A percentile compares a stretch with the other conserved stretches of the same genome.
Conservation (phyloP, 1,140 invertebrate species). For the Hermetia illucens region DNA sequence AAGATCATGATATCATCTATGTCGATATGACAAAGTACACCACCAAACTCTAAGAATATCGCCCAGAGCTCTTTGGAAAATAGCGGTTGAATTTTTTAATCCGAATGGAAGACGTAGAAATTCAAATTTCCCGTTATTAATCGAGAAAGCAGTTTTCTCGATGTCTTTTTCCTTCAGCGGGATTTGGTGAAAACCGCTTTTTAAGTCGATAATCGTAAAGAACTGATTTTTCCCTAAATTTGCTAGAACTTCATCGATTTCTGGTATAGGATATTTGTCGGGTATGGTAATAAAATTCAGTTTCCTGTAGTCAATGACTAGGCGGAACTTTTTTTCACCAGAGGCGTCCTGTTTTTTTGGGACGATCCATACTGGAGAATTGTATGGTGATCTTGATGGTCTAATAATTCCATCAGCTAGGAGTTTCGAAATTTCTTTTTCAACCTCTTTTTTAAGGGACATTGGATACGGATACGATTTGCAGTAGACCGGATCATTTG, state of each 20-base stretch:
- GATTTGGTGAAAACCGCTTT: background rate
- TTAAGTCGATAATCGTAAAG: slow-evolving; percentile 18
- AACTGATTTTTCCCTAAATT: slow-evolving; percentile 28
- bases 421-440: background rate
- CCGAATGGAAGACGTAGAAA: background rate
- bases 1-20: background rate
- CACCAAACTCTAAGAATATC: background rate
- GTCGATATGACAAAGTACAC: background rate
- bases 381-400: slow-evolving; percentile 3
- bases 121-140: background rate
- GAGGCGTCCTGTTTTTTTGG: slow-evolving; percentile 12
- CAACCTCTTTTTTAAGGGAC: background rate
- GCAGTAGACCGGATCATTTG: background rate
- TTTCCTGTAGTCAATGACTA: slow-evolving; percentile 13
- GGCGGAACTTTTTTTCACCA: slow-evolving; percentile 13
- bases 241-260: slow-evolving; percentile 31
- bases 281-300: slow-evolving; percentile 13
- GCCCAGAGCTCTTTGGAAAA: background rate
- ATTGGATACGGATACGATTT: slow-evolving; percentile 1
- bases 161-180: background rate
- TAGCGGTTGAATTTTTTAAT: background rate
- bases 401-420: background rate
- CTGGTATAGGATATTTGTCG: slow-evolving; percentile 4
- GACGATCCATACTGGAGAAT: slow-evolving; percentile 12
- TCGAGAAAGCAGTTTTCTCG: background rate